These are phyloP conservation scores for Druon quercuslanigerum DNA, from an alignment of 1,140 invertebrate species.

Conservation along the genomic window DNA sequence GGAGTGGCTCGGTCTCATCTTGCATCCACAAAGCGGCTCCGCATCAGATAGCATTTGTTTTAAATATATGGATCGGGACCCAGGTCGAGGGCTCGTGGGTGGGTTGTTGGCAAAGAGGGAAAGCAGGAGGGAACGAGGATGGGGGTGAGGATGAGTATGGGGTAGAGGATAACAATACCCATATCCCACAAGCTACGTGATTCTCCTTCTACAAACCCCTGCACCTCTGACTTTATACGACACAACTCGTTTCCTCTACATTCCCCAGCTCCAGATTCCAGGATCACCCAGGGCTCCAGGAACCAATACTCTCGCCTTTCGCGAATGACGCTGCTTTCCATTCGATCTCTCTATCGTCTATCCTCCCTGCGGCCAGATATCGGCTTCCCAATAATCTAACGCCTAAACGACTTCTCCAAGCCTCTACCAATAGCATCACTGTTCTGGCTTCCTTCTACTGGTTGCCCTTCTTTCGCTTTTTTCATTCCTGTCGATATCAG, in stretches of 20 bases:
- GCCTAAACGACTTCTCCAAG: constrained; percentile 66
- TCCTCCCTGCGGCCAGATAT: constrained; percentile 72
- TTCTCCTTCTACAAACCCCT: constrained; percentile 37
- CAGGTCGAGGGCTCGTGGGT: constrained; percentile 12
- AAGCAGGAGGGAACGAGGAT: constrained; percentile 1
- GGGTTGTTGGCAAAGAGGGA: constrained; percentile 35
- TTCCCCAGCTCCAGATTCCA: constrained; percentile 29
- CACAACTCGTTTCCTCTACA: constrained; percentile 26
- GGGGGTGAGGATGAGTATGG: constrained; percentile 4
- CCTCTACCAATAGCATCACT: constrained; percentile 58
- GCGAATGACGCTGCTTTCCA: constrained; percentile 52
- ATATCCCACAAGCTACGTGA: constrained; percentile 37
- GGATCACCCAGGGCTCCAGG: constrained; percentile 37
- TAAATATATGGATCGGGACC: constrained; percentile 69
- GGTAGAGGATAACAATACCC: constrained; percentile 37
- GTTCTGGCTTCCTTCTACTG: constrained; percentile 6
- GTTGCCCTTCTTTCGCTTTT: constrained; percentile 3
- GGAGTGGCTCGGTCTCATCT: constrained; percentile 66
- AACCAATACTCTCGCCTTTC: constrained; percentile 45
- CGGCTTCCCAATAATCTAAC: constrained; percentile 74
- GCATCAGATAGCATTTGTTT: constrained; percentile 76
- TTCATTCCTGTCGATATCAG: constrained; percentile 42
- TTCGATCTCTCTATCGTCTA: constrained; percentile 58
- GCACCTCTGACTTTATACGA: constrained; percentile 31
- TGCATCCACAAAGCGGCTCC: constrained; percentile 70